Conservation (phyloP, 2,888 invertebrate genomes). For the Melinaea marsaeus region DNA sequence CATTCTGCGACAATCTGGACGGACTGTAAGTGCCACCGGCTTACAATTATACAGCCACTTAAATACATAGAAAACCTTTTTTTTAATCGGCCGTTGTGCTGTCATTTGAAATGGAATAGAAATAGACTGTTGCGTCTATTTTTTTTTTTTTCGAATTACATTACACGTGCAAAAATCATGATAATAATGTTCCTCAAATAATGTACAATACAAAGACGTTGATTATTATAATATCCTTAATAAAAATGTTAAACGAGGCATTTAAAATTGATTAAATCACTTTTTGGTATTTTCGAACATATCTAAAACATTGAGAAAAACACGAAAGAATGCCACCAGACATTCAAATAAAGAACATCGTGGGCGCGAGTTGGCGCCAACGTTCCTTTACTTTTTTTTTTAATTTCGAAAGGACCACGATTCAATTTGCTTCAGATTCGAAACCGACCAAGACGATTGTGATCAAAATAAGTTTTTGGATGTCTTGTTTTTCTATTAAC, state of each 20-base stretch:
- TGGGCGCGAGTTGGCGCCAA: slow-evolving; percentile 74
- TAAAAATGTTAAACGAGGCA: background rate
- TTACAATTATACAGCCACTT: slow-evolving; percentile 45
- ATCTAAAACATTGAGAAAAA: slow-evolving; percentile 43
- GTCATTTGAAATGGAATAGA: background rate
- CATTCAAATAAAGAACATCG: slow-evolving; percentile 71
- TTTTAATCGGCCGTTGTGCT: background rate
- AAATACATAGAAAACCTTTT: slow-evolving; percentile 23
- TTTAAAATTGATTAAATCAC: slow-evolving; percentile 6
- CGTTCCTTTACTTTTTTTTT: slow-evolving; percentile 65
- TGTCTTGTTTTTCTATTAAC: slow-evolving; percentile 13
- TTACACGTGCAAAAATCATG: background rate
- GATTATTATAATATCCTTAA: background rate
- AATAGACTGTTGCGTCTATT: background rate
- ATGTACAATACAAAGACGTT: background rate
- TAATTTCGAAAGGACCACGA: slow-evolving; percentile 45
- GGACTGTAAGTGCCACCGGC: slow-evolving; percentile 43
- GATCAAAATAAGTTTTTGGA: slow-evolving; percentile 20
- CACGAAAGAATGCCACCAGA: slow-evolving; percentile 44
- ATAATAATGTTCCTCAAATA: background rate
- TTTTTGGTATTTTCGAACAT: slow-evolving; percentile 16
- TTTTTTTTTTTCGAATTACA: background rate
- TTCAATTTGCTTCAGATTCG: slow-evolving; percentile 68
- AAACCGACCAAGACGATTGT: slow-evolving; percentile 33
- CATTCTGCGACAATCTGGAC: slow-evolving; percentile 43